Evolutionary conservation across 2,888 invertebrate genomes (phyloP), one percentile per base, ranked within the genome.

Genomic region (Nomada fabriciana): DNA sequence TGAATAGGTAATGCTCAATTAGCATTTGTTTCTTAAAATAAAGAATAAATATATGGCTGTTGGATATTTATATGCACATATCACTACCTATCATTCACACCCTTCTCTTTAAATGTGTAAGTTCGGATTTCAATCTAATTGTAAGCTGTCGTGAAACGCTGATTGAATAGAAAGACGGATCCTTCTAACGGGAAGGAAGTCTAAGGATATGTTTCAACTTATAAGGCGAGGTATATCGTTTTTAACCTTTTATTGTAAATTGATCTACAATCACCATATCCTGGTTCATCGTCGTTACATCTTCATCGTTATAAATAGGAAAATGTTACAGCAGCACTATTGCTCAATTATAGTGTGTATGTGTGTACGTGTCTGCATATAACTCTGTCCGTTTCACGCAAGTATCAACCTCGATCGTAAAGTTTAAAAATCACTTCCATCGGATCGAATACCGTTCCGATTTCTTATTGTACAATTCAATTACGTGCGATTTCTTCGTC

Each of bases 1-100:
- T 91, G 91, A 91, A 92, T 93, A 94, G 93, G 93, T 94, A 93
- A 94, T 94, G 94, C 94, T 94, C 93, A 93, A 93, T 94, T 94
- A 94, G 93, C 94, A 94, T 94, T 94, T 94, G 94, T 94, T 94
- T 94, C 93, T 93, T 93, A 93, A 93, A 93, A 93, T 93, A 93
- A 93, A 92, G 90, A 94, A 93, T 93, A 93, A 93, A 94, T 94
- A 94, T 94, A 94, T 94, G 94, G 94, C 94, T 94, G 94, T 94
- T 94, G 94, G 94, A 94, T 94, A 94, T 93, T 92, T 91, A 91
- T 81, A 90, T 90, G 87, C 85, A 86, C 84, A 86, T 89, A 74
- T 89, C 82, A 85, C 86, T 91, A 84, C 83, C 84, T 77, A 79
- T 73, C 59, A 73, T 72, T 81, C 65, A 43, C 70, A 67, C 55